These are phyloP conservation scores for Rhagonycha fulva DNA, from an alignment of 2,888 invertebrate species.

Conservation along the genomic window DNA sequence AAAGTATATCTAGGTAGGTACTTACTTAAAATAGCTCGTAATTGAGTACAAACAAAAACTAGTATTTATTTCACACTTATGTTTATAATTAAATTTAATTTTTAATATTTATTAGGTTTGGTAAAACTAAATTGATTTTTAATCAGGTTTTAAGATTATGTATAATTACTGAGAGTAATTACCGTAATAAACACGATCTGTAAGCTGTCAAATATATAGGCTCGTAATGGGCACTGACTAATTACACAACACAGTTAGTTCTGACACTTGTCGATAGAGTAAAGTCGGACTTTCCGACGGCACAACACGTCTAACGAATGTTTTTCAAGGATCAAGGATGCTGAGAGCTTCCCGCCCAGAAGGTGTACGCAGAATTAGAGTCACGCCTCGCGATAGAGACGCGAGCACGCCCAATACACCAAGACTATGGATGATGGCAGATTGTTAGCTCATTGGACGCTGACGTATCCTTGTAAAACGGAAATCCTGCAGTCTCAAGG, in stretches of 20 bases:
- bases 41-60: neutral
- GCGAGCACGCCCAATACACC: constrained; percentile 41
- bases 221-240: constrained; percentile 30
- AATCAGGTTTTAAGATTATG: neutral
- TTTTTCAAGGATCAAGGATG: constrained; percentile 49
- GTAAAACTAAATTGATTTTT: neutral
- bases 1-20: neutral
- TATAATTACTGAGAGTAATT: constrained; percentile 33
- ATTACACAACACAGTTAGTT: constrained; percentile 37
- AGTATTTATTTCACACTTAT: neutral
- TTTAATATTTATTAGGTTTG: neutral
- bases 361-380: constrained; percentile 37
- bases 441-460: constrained; percentile 24
- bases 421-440: constrained; percentile 39
- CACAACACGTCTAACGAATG: constrained; percentile 47
- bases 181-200: constrained; percentile 34
- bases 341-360: constrained; percentile 47
- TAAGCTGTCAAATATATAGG: constrained; percentile 30
- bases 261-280: constrained; percentile 36
- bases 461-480: constrained; percentile 9
- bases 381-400: constrained; percentile 41
- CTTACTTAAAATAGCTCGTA: neutral
- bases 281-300: constrained; percentile 45
- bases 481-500: constrained; percentile 14
- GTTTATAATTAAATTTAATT: neutral